These are phyloP conservation scores for Pachyuromys duprasi DNA, from an alignment of 2,797 vertebrate genomes.

Conservation along the genomic window DNA sequence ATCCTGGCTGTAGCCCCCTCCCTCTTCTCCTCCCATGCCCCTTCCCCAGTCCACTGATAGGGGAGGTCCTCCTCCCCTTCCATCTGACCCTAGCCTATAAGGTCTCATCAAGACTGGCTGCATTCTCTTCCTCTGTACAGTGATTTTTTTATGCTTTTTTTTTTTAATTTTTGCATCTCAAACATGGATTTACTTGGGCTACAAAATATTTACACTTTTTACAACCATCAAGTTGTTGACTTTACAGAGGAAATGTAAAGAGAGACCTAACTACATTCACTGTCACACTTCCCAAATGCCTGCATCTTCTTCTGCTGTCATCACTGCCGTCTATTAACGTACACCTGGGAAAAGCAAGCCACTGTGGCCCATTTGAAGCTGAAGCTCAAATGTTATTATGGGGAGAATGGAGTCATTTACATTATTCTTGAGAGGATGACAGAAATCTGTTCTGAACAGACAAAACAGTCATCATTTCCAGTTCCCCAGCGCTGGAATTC, in stretches of 20 bases:
- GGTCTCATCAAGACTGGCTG: too few relatives aligned
- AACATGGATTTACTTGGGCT: slow-evolving; percentile 65
- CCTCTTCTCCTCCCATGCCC: too few relatives aligned
- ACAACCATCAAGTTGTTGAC: slow-evolving; percentile 46
- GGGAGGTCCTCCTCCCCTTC: too few relatives aligned
- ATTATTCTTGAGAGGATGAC: slow-evolving; percentile 42
- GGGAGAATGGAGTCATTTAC: slow-evolving; percentile 29
- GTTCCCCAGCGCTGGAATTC: slow-evolving; percentile 25
- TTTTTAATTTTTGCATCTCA: slow-evolving; percentile 70
- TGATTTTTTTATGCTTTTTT: slow-evolving; percentile 60
- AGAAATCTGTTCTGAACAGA: slow-evolving; percentile 41
- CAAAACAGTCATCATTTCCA: slow-evolving; percentile 14
- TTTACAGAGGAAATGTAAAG: slow-evolving; percentile 54
- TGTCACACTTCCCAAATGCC: slow-evolving; percentile 11
- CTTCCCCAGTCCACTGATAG: too few relatives aligned
- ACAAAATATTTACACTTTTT: slow-evolving; percentile 79
- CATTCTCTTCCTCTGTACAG: not conserved
- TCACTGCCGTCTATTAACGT: not conserved
- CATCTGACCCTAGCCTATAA: too few relatives aligned
- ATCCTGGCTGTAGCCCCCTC: too few relatives aligned
- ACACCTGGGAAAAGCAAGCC: slow-evolving; percentile 35
- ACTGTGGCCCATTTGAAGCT: not conserved
- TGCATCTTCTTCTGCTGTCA: not conserved
- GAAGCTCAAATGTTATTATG: slow-evolving; percentile 37
- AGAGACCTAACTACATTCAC: not conserved